Evolutionary conservation across 1,140 invertebrate genomes (phyloP), one percentile per base, ranked within the genome.

Genomic region (Lasioglossum albipes): DNA sequence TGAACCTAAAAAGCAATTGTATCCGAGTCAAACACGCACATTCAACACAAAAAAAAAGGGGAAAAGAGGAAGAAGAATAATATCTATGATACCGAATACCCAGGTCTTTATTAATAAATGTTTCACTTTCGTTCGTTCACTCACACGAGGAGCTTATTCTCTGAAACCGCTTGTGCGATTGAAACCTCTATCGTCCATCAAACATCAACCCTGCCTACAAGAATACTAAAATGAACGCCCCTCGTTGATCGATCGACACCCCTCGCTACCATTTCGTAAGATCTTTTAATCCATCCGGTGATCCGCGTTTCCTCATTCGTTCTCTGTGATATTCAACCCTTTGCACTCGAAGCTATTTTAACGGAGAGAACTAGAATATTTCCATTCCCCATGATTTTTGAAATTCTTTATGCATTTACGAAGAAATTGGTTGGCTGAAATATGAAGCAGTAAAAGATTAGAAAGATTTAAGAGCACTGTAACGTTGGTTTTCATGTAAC

Each of bases 11-110:
- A 79, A 87, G 82, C 83, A 83, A 86, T 84, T 83, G 61, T 88
- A 86, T 88, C 83, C 83, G 79, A 83, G 81, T 84, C 71, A 90
- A 90, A 90, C 89, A 90, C 89, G 89, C 89, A 90, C 89, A 90
- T 88, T 88, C 82, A 64, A 86, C 84, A 81, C 73, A 71, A 77
- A 41, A 62, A 41, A 62, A 61, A 57, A 45, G 68, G 81, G 13
- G 36, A 36, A 36, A 71, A 74, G 27, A 62, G 22, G 45, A 61
- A 68, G 81, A n/a, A 36, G 18, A 72, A 79, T 73, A 31, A 78
- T 77, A 87, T 78, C 62, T 82, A 82, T 79, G 61, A 45, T 79
- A 81, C 61, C 74, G 74, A 69, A 75, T 59, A 70, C 20, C 73
- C 52, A 62, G 62, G 68, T 84, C 72, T 79, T 84, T 81, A n/a